Conservation (phyloP, 1,140 invertebrate species). For the Pachyrhynchus sulphureomaculatus region DNA sequence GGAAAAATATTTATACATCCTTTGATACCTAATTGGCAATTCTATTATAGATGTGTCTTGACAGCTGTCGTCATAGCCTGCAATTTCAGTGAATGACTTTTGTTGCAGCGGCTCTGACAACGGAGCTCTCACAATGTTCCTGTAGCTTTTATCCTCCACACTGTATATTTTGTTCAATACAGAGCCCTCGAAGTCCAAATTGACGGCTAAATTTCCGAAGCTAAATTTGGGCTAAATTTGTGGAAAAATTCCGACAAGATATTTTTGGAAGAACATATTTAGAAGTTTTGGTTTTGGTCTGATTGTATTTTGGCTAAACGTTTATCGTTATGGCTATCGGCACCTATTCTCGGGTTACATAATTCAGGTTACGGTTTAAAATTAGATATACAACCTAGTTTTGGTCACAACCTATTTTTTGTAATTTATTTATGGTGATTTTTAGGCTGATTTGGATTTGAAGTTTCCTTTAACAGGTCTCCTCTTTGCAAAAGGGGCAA, state of each 20-base stretch:
- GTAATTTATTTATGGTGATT: too few relatives aligned
- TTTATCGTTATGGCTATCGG: not conserved
- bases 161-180: slow-evolving; percentile 32
- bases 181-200: slow-evolving; percentile 36
- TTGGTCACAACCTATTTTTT: too few relatives aligned
- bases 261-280: slow-evolving; percentile 1
- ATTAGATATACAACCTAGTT: slow-evolving; percentile 4
- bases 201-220: slow-evolving; percentile 32
- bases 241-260: not conserved
- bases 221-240: not conserved
- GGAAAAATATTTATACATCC: slow-evolving; percentile 10
- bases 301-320: slow-evolving; percentile 4
- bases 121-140: slow-evolving; percentile 46
- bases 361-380: slow-evolving; percentile 4
- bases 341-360: not conserved
- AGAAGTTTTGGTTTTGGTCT: not conserved
- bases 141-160: slow-evolving; percentile 40
- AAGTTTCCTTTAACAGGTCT: slow-evolving; percentile 67
- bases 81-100: slow-evolving; percentile 49
- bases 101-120: slow-evolving; percentile 52
- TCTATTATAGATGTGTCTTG: slow-evolving; percentile 51
- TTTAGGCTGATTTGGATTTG: slow-evolving; percentile 8
- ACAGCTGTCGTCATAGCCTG: slow-evolving; percentile 51
- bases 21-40: slow-evolving; percentile 47
- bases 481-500: slow-evolving; percentile 78